phyloP scores from a whole-genome alignment of 2,888 invertebrate species.

The Erpobdella octoculata region DNA sequence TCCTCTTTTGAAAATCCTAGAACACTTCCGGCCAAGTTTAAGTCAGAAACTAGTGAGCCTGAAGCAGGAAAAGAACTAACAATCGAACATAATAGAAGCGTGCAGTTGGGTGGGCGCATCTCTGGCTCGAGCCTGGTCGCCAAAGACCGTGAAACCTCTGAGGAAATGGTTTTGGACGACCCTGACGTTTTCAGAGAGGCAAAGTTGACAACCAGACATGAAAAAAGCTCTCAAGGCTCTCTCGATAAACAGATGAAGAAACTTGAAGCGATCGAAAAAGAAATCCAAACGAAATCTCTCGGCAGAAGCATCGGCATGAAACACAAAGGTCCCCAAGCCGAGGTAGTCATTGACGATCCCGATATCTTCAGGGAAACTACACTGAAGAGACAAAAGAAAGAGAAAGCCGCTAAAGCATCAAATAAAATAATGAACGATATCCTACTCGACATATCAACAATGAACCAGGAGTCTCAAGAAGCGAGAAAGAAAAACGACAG shows the following conservation, averaged over 20 bases:
- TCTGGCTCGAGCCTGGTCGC: not conserved
- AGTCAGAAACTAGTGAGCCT: not conserved
- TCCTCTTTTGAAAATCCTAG: not conserved
- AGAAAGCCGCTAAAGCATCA: not conserved
- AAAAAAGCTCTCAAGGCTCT: not conserved
- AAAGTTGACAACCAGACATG: not conserved
- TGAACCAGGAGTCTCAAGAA: constrained; percentile 8
- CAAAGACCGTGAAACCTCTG: not conserved
- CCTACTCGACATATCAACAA: not conserved
- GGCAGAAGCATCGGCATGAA: not conserved
- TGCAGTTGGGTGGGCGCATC: not conserved
- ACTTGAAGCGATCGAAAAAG: not conserved
- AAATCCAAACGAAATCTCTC: not conserved
- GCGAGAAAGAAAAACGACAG: not conserved
- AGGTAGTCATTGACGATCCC: constrained; percentile 14
- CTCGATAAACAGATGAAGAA: constrained; percentile 14
- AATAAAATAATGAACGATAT: constrained; percentile 15
- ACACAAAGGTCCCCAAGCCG: constrained; percentile 8
- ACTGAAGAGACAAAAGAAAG: not conserved
- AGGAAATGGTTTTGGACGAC: not conserved
- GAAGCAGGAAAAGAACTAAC: not conserved
- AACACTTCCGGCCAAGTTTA: constrained; percentile 12
- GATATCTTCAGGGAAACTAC: constrained; percentile 21
- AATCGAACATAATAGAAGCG: not conserved
- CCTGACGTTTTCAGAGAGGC: constrained; percentile 2